A percentile compares a stretch with the other conserved stretches of the same genome.
Evolutionary conservation across 2,113 vertebrate species (phyloP).

Genomic region (Microcebus lehilahytsara): DNA sequence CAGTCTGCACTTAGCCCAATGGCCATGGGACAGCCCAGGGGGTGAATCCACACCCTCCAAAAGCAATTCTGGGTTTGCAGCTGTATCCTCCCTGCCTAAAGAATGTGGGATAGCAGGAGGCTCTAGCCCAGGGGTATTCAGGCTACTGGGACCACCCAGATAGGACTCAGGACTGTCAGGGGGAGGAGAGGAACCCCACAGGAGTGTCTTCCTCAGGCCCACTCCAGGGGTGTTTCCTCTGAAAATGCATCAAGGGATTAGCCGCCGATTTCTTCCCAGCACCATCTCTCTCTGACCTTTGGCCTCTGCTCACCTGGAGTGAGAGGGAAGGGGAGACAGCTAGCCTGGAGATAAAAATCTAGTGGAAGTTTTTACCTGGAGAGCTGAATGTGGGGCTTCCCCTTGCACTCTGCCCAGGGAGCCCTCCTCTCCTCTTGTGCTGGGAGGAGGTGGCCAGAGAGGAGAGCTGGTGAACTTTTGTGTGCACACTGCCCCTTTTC

Average conservation of each 20-base stretch:
- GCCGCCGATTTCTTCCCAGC: background rate
- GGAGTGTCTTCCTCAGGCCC: background rate
- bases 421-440: too few species aligned
- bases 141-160: background rate
- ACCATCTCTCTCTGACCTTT: background rate
- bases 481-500: background rate
- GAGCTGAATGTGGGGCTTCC: background rate
- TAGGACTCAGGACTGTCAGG: background rate
- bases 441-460: background rate
- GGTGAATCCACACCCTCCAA: background rate
- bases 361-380: too few species aligned
- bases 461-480: background rate
- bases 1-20: too few species aligned
- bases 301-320: background rate
- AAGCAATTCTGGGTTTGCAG: background rate
- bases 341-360: background rate
- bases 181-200: background rate
- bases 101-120: background rate
- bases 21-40: background rate
- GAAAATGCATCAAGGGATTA: background rate
- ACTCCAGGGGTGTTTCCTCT: background rate
- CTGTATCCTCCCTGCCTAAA: background rate
- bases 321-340: background rate
- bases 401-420: too few species aligned
- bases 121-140: background rate